Evolutionary conservation across 2,113 vertebrate genomes (phyloP).

Genomic region (Propithecus coquereli): DNA sequence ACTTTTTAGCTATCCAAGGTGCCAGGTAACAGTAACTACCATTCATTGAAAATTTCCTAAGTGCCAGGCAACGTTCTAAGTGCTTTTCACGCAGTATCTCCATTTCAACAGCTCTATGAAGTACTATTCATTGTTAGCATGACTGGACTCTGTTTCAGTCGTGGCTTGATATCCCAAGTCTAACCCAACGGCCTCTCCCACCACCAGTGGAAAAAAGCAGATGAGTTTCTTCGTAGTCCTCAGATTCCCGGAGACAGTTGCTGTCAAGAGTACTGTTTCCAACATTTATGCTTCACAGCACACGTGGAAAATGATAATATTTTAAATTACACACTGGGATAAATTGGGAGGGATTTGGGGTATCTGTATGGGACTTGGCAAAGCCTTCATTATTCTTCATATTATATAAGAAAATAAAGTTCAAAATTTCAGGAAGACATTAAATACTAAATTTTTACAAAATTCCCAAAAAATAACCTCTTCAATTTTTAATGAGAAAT

Average conservation of each 20-base stretch:
- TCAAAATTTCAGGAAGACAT: constrained; percentile 12
- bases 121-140: background rate
- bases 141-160: background rate
- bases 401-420: constrained; percentile 36
- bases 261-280: background rate
- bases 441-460: background rate
- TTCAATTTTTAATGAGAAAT: constrained; percentile 43
- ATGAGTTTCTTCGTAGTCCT: background rate
- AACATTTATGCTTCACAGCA: background rate
- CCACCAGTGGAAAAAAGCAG: background rate
- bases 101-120: background rate
- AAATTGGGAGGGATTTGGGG: background rate
- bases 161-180: background rate
- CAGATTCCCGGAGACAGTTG: background rate
- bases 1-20: background rate
- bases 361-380: background rate
- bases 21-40: background rate
- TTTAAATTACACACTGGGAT: background rate
- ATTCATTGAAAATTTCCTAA: background rate
- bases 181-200: background rate
- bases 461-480: background rate
- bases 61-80: background rate
- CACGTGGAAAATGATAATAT: background rate
- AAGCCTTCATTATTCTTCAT: background rate
- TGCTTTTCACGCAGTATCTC: background rate